Conservation (phyloP, 1,140 invertebrate species). For the Zaprionus lachaisei region DNA sequence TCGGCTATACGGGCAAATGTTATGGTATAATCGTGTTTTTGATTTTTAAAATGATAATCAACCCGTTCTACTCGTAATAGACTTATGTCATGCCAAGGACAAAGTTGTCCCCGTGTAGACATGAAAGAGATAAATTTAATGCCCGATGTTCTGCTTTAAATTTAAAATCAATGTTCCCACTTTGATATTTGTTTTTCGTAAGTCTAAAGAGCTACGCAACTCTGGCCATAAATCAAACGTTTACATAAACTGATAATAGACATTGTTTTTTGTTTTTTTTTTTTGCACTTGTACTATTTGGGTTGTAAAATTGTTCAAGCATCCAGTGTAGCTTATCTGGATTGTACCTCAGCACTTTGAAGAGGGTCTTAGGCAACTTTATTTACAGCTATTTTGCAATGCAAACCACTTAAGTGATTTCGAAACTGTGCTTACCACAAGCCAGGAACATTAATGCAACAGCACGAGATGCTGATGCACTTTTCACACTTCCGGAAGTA, state of each 20-base stretch:
- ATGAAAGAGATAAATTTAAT: slow-evolving; percentile 1
- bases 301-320: slow-evolving; percentile 1
- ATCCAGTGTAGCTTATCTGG: slow-evolving; percentile 10
- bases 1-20: not conserved
- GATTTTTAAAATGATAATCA: slow-evolving; percentile 26
- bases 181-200: not conserved
- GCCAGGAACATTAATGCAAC: slow-evolving; percentile 45
- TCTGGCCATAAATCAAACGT: not conserved
- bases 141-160: not conserved
- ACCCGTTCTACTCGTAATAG: not conserved
- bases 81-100: slow-evolving; percentile 14
- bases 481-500: slow-evolving; percentile 17
- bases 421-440: slow-evolving; percentile 51
- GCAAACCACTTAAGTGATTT: not conserved
- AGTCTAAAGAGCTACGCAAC: not conserved
- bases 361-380: slow-evolving; percentile 5
- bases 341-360: slow-evolving; percentile 14
- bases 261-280: not conserved
- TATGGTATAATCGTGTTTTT: slow-evolving; percentile 18
- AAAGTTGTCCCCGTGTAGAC: slow-evolving; percentile 1
- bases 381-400: not conserved
- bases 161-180: not conserved
- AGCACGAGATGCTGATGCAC: not conserved
- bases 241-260: slow-evolving; percentile 5
- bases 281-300: not conserved